Conservation (phyloP, 2,888 invertebrate species). For the Drosophila subquinaria region DNA sequence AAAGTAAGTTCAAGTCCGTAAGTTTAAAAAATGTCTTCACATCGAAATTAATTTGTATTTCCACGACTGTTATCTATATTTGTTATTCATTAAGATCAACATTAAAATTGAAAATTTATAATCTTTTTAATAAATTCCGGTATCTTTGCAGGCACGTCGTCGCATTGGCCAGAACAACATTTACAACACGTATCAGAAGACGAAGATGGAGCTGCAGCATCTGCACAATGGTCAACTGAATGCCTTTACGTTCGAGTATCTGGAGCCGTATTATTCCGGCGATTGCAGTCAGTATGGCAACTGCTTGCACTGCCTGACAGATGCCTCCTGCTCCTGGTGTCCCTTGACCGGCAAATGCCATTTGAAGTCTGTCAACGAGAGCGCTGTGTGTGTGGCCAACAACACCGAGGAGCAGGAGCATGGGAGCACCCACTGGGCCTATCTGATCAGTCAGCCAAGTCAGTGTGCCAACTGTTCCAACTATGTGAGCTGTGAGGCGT, state of each 20-base stretch:
- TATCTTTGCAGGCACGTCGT: constrained; percentile 87
- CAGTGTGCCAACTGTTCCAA: constrained; percentile 96
- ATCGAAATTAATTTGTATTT: too few species aligned
- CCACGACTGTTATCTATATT: too few species aligned
- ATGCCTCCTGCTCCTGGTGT: constrained; percentile 97
- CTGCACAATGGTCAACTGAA: constrained; percentile 91
- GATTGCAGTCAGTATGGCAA: constrained; percentile 92
- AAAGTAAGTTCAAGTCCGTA: too few species aligned
- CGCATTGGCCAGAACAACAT: constrained; percentile 86
- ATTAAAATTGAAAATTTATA: not conserved
- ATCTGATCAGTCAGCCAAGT: constrained; percentile 92
- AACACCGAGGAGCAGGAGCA: constrained; percentile 60
- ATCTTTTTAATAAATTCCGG: not conserved
- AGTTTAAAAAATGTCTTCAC: too few species aligned
- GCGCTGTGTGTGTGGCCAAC: constrained; percentile 69
- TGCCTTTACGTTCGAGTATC: constrained; percentile 94
- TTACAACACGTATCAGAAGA: constrained; percentile 89
- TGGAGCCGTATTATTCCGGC: constrained; percentile 94
- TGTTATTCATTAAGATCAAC: too few species aligned
- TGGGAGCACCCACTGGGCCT: constrained; percentile 88
- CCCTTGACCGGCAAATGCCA: constrained; percentile 91
- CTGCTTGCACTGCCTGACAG: constrained; percentile 94
- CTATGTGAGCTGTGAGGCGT: constrained; percentile 94
- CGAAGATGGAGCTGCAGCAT: constrained; percentile 93
- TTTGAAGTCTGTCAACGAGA: constrained; percentile 89